These are phyloP conservation scores for Bembecia ichneumoniformis DNA, from an alignment of 2,888 invertebrate species.

Conservation along the genomic window DNA sequence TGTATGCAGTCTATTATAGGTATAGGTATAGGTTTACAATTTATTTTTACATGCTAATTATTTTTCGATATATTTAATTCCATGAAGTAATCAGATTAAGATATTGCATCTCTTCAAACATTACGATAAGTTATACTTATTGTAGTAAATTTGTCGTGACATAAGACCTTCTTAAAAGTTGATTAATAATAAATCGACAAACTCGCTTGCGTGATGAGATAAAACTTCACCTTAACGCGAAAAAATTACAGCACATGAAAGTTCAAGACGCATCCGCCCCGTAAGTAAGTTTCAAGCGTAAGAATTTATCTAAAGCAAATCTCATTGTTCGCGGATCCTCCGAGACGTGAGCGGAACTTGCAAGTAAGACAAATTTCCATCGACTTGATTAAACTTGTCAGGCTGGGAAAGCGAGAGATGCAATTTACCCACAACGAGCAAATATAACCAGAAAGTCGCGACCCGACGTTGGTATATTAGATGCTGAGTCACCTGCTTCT, in stretches of 20 bases:
- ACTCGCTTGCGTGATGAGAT: too few species aligned
- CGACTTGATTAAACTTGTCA: constrained; percentile 64
- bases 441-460: constrained; percentile 10
- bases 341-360: constrained; percentile 53
- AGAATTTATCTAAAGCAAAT: constrained; percentile 54
- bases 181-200: too few species aligned
- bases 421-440: constrained; percentile 36
- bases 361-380: constrained; percentile 62
- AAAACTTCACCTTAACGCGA: constrained; percentile 8
- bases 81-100: too few species aligned
- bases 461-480: constrained; percentile 1
- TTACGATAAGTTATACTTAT: too few species aligned
- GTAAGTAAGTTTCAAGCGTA: constrained; percentile 17
- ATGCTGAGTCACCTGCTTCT: background rate
- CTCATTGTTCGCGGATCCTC: constrained; percentile 52
- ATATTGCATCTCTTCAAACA: too few species aligned
- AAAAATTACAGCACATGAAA: constrained; percentile 19
- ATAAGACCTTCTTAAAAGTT: too few species aligned
- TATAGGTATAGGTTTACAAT: too few species aligned
- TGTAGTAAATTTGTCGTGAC: too few species aligned
- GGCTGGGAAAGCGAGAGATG: constrained; percentile 41
- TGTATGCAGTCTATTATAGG: too few species aligned
- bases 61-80: too few species aligned
- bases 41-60: too few species aligned
- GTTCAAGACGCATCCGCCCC: constrained; percentile 27